These are phyloP conservation scores for Troilus luridus DNA, from an alignment of 2,888 invertebrate species.

Conservation along the genomic window DNA sequence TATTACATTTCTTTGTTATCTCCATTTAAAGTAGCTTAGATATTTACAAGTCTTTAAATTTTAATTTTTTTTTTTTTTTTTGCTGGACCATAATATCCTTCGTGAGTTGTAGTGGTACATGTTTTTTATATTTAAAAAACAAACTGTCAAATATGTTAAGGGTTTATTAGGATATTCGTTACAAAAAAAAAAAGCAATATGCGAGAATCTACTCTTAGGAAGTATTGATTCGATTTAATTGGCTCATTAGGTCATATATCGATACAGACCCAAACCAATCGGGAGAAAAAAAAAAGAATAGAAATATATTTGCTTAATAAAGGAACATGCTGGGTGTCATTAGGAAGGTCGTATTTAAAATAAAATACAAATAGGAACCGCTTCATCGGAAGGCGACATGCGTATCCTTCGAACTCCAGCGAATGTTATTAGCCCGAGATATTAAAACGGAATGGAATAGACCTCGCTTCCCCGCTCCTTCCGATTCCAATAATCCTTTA, in stretches of 20 bases:
- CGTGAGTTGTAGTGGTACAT: too few species aligned
- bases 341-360: not conserved
- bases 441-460: constrained; percentile 16
- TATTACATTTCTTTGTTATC: too few species aligned
- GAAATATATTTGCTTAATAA: constrained; percentile 7
- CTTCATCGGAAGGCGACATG: not conserved
- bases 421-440: not conserved
- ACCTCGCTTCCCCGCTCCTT: too few species aligned
- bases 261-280: not conserved
- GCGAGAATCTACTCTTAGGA: not conserved
- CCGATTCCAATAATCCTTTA: constrained; percentile 58
- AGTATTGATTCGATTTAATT: not conserved
- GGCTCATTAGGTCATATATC: not conserved
- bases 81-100: too few species aligned
- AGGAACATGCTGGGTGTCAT: not conserved
- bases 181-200: not conserved
- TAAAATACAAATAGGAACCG: not conserved
- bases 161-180: too few species aligned
- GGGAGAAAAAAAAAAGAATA: not conserved
- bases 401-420: not conserved
- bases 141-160: too few species aligned
- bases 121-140: too few species aligned
- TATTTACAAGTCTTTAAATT: too few species aligned
- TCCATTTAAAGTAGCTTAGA: too few species aligned
- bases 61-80: too few species aligned